A percentile compares a stretch with the other conserved stretches of the same genome.
Evolutionary conservation across 2,888 invertebrate genomes (phyloP).

Genomic region (Ochropleura leucogaster): DNA sequence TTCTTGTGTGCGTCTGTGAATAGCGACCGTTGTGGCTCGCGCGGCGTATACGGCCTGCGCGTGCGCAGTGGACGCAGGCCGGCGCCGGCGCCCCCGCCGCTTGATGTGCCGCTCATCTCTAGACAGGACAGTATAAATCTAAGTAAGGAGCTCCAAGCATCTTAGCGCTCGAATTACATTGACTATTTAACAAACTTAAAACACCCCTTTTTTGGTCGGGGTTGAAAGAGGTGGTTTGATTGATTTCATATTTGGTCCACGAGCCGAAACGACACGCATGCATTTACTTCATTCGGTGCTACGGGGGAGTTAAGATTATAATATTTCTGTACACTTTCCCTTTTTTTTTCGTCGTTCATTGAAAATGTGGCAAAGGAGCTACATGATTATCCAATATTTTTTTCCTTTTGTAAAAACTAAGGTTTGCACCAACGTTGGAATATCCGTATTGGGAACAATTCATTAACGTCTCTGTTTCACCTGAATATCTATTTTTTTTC

Average conservation of each 20-base stretch:
- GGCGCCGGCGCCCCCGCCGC: constrained; percentile 69
- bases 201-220: too few species aligned
- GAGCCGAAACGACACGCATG: background rate
- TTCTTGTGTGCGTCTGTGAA: constrained; percentile 90
- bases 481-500: constrained; percentile 20
- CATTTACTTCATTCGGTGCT: background rate
- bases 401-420: background rate
- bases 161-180: background rate
- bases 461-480: background rate
- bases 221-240: background rate
- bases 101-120: constrained; percentile 80
- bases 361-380: background rate
- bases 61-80: constrained; percentile 92
- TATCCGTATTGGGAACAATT: constrained; percentile 8
- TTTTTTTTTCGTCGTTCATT: background rate
- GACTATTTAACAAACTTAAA: background rate
- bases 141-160: background rate
- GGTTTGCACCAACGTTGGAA: background rate
- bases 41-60: constrained; percentile 96
- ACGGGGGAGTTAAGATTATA: background rate
- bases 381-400: background rate
- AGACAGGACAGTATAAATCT: constrained; percentile 14
- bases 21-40: constrained; percentile 94
- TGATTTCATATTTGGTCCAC: background rate
- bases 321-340: background rate